Percentiles rank a stretch among this genome's conserved stretches.
These are phyloP conservation scores for Mobula birostris DNA, from an alignment of 2,113 vertebrate genomes.

Conservation along the genomic window DNA sequence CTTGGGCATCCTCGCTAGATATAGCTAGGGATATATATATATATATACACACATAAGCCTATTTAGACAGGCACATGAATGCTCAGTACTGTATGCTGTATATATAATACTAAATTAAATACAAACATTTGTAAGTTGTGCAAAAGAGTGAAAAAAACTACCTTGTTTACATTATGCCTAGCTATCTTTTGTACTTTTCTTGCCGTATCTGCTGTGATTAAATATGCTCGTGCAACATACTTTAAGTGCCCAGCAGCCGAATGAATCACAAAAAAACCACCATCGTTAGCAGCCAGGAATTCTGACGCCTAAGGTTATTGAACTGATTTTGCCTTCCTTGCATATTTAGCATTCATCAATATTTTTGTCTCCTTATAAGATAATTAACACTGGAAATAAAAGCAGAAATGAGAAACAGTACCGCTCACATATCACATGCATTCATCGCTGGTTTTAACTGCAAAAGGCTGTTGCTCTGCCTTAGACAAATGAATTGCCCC, in stretches of 20 bases:
- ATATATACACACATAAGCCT: no score
- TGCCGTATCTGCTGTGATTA: no score
- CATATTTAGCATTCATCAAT: constrained; percentile 20
- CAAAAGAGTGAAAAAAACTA: no score
- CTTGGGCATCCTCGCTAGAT: no score
- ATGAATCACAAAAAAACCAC: background rate
- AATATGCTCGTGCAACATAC: background rate
- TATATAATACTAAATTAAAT: no score
- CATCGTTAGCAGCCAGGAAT: background rate
- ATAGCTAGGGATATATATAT: no score
- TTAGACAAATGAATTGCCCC: background rate
- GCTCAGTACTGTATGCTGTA: no score
- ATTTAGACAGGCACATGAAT: no score
- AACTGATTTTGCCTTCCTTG: background rate
- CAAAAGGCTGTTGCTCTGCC: background rate
- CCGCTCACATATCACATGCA: background rate
- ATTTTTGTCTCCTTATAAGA: constrained; percentile 13
- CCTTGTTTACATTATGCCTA: no score
- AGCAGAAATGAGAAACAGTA: background rate
- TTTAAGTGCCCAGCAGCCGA: background rate
- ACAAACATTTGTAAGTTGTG: no score
- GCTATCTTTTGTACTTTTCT: no score
- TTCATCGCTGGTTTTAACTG: no score
- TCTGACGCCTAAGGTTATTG: background rate
- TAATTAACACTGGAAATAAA: constrained; percentile 23